phyloP scores from a whole-genome alignment of 2,797 vertebrate species.

The Molossus molossus region DNA sequence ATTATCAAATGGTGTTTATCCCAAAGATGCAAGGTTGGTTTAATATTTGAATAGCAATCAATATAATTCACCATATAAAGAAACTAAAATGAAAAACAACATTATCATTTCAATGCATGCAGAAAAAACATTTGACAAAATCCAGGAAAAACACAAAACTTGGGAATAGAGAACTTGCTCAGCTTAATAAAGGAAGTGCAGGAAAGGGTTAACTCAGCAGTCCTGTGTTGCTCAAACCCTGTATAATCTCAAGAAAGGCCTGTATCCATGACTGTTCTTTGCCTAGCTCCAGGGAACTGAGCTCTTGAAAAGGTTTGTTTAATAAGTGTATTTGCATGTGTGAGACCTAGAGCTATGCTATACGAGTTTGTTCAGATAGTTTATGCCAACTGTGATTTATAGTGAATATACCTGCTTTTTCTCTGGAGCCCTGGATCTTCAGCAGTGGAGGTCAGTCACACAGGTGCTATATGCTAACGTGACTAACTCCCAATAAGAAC shows the following conservation, averaged over 20 bases:
- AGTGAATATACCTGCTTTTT: not conserved
- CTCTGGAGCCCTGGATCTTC: not conserved
- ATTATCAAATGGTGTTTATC: conserved; percentile 22
- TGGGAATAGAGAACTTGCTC: not conserved
- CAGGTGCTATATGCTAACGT: not conserved
- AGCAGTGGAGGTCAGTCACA: not conserved
- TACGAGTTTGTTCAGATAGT: not conserved
- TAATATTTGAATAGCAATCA: conserved; percentile 44
- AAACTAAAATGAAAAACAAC: conserved; percentile 2
- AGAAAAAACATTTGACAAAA: conserved; percentile 3
- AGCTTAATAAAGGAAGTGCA: not conserved
- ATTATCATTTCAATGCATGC: not conserved
- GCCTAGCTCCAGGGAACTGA: not conserved
- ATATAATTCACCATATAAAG: conserved; percentile 36
- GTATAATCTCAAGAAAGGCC: not conserved
- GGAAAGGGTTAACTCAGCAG: not conserved
- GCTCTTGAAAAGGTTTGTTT: conserved; percentile 17
- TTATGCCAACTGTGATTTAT: not conserved
- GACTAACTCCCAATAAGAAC: not conserved
- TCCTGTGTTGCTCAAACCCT: not conserved
- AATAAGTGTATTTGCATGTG: not conserved
- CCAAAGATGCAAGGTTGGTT: not conserved
- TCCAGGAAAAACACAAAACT: not conserved
- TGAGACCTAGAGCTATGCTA: not conserved
- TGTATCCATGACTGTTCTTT: not conserved